Percentiles rank a stretch among this genome's conserved stretches.
These are phyloP conservation scores for Lagorchestes hirsutus DNA, from an alignment of 2,797 vertebrate species.

Conservation along the genomic window DNA sequence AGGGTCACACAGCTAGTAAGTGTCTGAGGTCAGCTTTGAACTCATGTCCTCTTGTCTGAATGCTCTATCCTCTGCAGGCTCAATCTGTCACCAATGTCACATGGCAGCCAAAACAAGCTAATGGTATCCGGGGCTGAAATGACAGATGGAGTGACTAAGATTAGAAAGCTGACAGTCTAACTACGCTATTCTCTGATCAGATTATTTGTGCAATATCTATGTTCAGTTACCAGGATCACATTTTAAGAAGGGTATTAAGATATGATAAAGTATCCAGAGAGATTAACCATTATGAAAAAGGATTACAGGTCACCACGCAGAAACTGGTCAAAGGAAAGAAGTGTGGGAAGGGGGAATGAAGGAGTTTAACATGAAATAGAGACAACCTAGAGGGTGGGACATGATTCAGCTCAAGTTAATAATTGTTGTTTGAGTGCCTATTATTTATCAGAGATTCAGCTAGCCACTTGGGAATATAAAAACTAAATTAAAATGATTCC, in stretches of 20 bases:
- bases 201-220: background rate
- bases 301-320: background rate
- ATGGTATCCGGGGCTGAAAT: background rate
- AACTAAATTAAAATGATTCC: background rate
- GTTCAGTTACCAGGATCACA: background rate
- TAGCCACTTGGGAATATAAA: background rate
- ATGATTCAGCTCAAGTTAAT: background rate
- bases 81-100: background rate
- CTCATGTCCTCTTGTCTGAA: background rate
- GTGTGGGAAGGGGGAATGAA: too few relatives aligned
- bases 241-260: background rate
- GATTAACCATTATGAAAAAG: background rate
- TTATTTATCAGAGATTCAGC: background rate
- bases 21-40: background rate
- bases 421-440: background rate
- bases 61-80: background rate
- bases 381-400: background rate
- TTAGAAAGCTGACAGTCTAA: background rate
- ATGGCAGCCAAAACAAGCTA: background rate
- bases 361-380: background rate
- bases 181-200: background rate
- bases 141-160: background rate
- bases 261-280: background rate
- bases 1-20: background rate
- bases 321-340: background rate